Conservation (phyloP, 30 jellyfish, hydroid and myxozoan species). For the Hydractinia echinata region DNA sequence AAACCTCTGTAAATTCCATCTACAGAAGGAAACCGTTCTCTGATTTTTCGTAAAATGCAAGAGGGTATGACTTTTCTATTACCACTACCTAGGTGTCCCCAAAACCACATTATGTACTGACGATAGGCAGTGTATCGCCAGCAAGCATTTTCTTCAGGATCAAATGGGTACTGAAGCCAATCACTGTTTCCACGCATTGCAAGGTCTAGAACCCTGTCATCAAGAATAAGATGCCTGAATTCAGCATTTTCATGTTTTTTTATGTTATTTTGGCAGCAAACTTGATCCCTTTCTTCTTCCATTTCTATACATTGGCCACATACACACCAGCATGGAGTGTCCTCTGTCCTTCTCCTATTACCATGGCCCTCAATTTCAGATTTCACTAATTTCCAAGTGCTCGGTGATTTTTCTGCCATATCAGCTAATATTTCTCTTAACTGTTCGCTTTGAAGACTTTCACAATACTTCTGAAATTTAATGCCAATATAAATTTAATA, state of each 20-base stretch:
- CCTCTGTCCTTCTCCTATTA: too few relatives aligned
- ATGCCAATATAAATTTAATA: too few relatives aligned
- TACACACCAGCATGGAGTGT: background rate
- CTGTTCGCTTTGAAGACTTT: too few relatives aligned
- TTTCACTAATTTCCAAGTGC: too few relatives aligned
- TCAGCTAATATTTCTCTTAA: too few relatives aligned
- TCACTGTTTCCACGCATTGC: slow-evolving; percentile 36
- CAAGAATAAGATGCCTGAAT: slow-evolving; percentile 16
- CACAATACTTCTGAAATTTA: too few relatives aligned
- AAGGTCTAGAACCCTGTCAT: slow-evolving; percentile 25
- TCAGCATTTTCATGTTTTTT: slow-evolving; percentile 29
- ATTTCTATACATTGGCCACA: background rate
- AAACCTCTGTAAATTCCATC: slow-evolving; percentile 27
- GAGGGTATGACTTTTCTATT: slow-evolving; percentile 50
- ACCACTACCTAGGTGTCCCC: slow-evolving; percentile 38
- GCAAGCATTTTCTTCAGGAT: slow-evolving; percentile 29
- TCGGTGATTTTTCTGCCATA: too few relatives aligned
- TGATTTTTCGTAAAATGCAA: slow-evolving; percentile 10
- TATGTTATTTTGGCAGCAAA: slow-evolving; percentile 19
- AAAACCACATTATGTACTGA: slow-evolving; percentile 38
- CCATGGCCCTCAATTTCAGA: too few relatives aligned
- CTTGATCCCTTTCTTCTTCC: background rate
- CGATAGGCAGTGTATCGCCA: slow-evolving; percentile 43
- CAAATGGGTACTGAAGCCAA: slow-evolving; percentile 29
- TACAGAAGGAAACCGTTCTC: slow-evolving; percentile 36